These are phyloP conservation scores for Nixonia krombeini DNA, from an alignment of 1,140 invertebrate genomes.

Conservation along the genomic window DNA sequence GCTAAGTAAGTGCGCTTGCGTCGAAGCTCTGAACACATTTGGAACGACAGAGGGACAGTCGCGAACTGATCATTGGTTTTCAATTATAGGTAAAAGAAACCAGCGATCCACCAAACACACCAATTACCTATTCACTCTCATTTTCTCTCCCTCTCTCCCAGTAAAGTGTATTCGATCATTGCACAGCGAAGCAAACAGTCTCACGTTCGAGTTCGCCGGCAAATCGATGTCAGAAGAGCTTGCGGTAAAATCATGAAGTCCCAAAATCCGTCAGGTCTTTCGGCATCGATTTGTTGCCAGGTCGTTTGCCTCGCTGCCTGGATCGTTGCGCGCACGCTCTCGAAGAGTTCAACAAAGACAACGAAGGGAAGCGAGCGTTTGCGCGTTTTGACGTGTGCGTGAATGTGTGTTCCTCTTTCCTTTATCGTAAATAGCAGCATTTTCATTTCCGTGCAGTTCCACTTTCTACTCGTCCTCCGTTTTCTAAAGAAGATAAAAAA, in stretches of 20 bases:
- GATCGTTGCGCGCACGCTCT: too few species aligned
- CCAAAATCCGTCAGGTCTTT: neutral
- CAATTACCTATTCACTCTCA: too few species aligned
- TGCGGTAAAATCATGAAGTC: neutral
- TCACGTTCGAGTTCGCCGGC: too few species aligned
- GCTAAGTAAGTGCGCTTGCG: constrained; percentile 39
- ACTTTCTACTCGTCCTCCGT: too few species aligned
- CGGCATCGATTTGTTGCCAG: neutral
- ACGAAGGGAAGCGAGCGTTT: constrained; percentile 28
- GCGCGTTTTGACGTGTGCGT: constrained; percentile 33
- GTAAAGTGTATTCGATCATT: too few species aligned
- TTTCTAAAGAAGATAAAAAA: too few species aligned
- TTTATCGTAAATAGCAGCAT: constrained; percentile 3
- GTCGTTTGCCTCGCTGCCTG: neutral
- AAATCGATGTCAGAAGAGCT: neutral
- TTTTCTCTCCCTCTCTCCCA: neutral
- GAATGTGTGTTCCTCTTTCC: neutral
- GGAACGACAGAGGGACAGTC: constrained; percentile 54
- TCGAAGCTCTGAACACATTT: constrained; percentile 65
- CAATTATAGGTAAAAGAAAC: neutral
- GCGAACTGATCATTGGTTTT: neutral
- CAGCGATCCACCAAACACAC: neutral
- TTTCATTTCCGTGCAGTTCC: neutral
- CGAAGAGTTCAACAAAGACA: constrained; percentile 1
- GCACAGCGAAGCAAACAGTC: too few species aligned